A percentile compares a stretch with the other conserved stretches of the same genome.
These are phyloP conservation scores for Pocillopora meandrina DNA, from an alignment of 92 coral and sea anemone species.

Conservation along the genomic window DNA sequence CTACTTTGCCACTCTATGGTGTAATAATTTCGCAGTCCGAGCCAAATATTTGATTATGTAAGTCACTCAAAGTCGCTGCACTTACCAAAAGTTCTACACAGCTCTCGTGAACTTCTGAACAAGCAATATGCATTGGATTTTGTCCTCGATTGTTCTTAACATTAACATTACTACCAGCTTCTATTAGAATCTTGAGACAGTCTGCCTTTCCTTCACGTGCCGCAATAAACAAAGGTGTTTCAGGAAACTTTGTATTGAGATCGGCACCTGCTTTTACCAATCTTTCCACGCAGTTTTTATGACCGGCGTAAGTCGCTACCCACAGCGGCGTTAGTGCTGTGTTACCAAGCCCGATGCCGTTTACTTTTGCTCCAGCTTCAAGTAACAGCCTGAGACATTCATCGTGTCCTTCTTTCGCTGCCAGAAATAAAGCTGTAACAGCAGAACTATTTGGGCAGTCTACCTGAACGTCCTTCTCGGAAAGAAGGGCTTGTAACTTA, in stretches of 20 bases:
- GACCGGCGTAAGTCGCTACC: conserved; percentile 88
- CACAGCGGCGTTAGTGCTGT: conserved; percentile 81
- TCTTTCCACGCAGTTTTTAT: conserved; percentile 66
- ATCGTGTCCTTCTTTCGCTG: conserved; percentile 86
- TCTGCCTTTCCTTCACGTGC: conserved; percentile 76
- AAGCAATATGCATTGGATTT: conserved; percentile 78
- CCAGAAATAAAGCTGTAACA: conserved; percentile 75
- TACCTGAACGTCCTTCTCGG: conserved; percentile 37
- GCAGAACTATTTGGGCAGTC: conserved; percentile 84
- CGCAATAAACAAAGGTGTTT: conserved; percentile 82
- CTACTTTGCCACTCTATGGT: not conserved
- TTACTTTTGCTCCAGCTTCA: conserved; percentile 85
- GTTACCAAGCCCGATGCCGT: conserved; percentile 72
- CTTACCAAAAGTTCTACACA: conserved; percentile 75
- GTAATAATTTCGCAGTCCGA: too few species aligned
- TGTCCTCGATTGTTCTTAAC: conserved; percentile 65
- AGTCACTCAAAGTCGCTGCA: not conserved
- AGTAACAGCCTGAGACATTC: conserved; percentile 71
- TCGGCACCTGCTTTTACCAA: conserved; percentile 79
- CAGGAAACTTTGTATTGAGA: conserved; percentile 66
- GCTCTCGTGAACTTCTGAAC: conserved; percentile 66
- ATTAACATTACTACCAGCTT: conserved; percentile 74
- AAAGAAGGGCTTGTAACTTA: conserved; percentile 51
- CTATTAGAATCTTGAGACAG: conserved; percentile 72
- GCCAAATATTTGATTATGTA: too few species aligned